Evolutionary conservation across 2,888 invertebrate genomes (phyloP), one percentile per base, ranked within the genome.

Genomic region (Patella ulyssiponensis): DNA sequence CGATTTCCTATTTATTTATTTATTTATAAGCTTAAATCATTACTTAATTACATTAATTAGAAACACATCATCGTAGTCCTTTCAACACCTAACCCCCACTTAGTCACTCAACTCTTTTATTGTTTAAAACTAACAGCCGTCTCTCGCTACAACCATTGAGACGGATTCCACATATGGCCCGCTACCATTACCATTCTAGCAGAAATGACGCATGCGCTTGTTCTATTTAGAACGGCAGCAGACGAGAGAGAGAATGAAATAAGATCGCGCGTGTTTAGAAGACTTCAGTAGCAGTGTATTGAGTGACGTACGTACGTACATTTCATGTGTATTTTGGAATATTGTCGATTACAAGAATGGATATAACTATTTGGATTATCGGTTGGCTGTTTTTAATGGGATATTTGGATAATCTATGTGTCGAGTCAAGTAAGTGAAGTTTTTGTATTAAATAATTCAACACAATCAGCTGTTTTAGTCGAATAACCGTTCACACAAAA

Each of bases 151-250:
- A 44, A 1, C 44, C 44, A 44, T 44, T 44, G 44, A 44, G 44
- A 44, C 1, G 44, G 44, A 64, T 64, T 64, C 64, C 64, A 64
- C 64, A 64, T 64, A 64, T 64, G 64, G 64, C 64, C 23, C 20
- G 64, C 44, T 44, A 44, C 44, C 44, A 44, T 44, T 44, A 44
- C 44, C 23, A 64, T 64, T 23, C 23, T 64, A 23, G 64, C 64
- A 64, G 64, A 64, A 64, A 23, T 64, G 14, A 64, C 64, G 64
- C 64, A 64, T 64, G 64, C 64, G 64, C 64, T 64, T 64, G 64
- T 23, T 20, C 11, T 23, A 23, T 64, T 64, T 64, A 20, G 20
- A 64, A 64, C 64, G 64, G 64, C 64, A 64, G 64, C 64, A 64
- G 64, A 64, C 64, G 20, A 23, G 64, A 44, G 44, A 44, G 44